These are phyloP conservation scores for Ectropis grisescens DNA, from an alignment of 1,140 invertebrate species.

Conservation along the genomic window DNA sequence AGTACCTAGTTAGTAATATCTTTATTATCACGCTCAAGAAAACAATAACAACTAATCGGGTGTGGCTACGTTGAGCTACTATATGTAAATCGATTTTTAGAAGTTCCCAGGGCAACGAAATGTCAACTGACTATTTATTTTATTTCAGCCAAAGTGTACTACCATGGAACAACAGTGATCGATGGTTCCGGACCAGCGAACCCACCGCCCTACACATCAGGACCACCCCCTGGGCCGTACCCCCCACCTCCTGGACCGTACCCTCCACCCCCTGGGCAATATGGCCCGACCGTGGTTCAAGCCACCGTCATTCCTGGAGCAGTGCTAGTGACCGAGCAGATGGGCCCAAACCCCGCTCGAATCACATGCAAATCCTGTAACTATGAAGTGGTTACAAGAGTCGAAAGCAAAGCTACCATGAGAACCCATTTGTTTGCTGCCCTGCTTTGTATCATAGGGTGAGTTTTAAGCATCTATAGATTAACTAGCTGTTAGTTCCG, in stretches of 20 bases:
- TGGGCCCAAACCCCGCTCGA: constrained; percentile 54
- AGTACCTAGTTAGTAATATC: too few species aligned
- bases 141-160: too few species aligned
- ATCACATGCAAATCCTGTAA: constrained; percentile 70
- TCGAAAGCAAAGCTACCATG: constrained; percentile 64
- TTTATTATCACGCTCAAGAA: too few species aligned
- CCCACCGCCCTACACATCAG: too few species aligned
- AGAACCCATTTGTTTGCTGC: constrained; percentile 74
- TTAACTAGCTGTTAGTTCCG: too few species aligned
- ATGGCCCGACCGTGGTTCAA: constrained; percentile 2
- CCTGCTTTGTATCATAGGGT: constrained; percentile 70
- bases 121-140: too few species aligned
- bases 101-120: too few species aligned
- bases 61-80: too few species aligned
- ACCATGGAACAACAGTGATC: too few species aligned
- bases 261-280: not conserved
- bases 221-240: not conserved
- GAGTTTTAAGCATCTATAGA: constrained; percentile 18
- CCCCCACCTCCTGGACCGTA: not conserved
- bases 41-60: too few species aligned
- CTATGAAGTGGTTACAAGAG: constrained; percentile 55
- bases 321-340: constrained; percentile 16
- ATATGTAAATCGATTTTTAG: too few species aligned
- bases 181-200: too few species aligned
- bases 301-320: constrained; percentile 1